Conservation (phyloP, 2,888 invertebrate genomes). For the Apoda limacodes region DNA sequence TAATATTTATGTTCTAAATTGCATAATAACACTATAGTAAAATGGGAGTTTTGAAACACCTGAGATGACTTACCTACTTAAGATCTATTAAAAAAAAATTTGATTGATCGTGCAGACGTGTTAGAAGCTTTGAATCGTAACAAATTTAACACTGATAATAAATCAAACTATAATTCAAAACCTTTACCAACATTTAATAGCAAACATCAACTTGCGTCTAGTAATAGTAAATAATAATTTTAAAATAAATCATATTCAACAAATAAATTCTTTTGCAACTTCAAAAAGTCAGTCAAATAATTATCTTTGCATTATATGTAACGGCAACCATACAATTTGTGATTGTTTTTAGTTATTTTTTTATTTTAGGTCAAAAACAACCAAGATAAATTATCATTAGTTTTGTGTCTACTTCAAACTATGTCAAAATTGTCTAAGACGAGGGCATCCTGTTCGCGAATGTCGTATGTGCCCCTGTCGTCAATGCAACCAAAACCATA, state of each 20-base stretch:
- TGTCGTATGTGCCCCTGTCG: conserved; percentile 13
- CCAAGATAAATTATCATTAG: conserved; percentile 7
- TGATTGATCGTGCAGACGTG: conserved; percentile 21
- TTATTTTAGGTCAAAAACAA: conserved; percentile 12
- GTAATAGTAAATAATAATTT: no score
- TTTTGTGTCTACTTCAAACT: conserved; percentile 14
- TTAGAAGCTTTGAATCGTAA: conserved; percentile 19
- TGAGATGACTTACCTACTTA: conserved; percentile 16
- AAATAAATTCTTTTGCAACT: neutral
- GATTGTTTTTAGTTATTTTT: conserved; percentile 15
- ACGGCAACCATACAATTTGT: conserved; percentile 12
- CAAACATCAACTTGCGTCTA: no score
- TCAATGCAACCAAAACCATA: conserved; percentile 12
- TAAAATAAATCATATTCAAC: neutral
- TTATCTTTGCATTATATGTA: conserved; percentile 9
- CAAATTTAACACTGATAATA: neutral
- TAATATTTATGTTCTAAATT: conserved; percentile 16
- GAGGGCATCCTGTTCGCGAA: conserved; percentile 12
- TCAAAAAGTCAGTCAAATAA: neutral
- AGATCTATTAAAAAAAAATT: conserved; percentile 19
- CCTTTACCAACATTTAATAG: neutral
- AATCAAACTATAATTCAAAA: conserved; percentile 4
- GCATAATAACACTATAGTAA: conserved; percentile 11
- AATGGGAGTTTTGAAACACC: no score
- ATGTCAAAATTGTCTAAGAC: conserved; percentile 16